These are phyloP conservation scores for Romanomermis culicivorax DNA, from an alignment of 2,888 invertebrate genomes.

Conservation along the genomic window DNA sequence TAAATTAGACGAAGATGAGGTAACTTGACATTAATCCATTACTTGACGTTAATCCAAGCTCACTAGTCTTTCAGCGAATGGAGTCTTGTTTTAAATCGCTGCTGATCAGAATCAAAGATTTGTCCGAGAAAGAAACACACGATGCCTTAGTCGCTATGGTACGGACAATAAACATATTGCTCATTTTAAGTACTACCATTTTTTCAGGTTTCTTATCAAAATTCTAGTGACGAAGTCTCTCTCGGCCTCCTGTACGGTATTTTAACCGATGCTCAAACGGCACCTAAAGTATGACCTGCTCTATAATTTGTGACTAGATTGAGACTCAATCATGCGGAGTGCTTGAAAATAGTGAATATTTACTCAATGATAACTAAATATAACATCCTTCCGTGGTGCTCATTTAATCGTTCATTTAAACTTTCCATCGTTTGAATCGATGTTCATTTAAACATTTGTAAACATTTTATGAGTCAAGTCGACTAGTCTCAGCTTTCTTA, in stretches of 20 bases:
- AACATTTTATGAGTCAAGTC: too few relatives aligned
- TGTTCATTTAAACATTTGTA: too few relatives aligned
- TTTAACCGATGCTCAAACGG: background rate
- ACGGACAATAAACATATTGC: background rate
- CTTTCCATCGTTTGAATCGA: too few relatives aligned
- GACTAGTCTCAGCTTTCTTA: too few relatives aligned
- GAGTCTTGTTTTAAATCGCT: background rate
- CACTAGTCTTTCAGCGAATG: background rate
- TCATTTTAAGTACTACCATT: background rate
- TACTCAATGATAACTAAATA: too few relatives aligned
- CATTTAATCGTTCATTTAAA: too few relatives aligned
- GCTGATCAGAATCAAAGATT: background rate
- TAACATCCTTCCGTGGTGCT: too few relatives aligned
- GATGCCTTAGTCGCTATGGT: background rate
- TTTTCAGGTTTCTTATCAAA: slow-evolving; percentile 8
- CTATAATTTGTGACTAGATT: background rate
- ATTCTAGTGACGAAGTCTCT: slow-evolving; percentile 4
- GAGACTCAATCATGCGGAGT: background rate
- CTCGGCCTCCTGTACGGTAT: slow-evolving; percentile 7
- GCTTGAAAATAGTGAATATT: too few relatives aligned
- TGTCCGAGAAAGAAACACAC: background rate
- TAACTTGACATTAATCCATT: too few relatives aligned
- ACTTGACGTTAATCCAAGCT: too few relatives aligned
- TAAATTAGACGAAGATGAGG: background rate
- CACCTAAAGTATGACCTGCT: slow-evolving; percentile 2